These are phyloP conservation scores for Neotoma lepida DNA, from an alignment of 2,113 vertebrate species.

Conservation along the genomic window DNA sequence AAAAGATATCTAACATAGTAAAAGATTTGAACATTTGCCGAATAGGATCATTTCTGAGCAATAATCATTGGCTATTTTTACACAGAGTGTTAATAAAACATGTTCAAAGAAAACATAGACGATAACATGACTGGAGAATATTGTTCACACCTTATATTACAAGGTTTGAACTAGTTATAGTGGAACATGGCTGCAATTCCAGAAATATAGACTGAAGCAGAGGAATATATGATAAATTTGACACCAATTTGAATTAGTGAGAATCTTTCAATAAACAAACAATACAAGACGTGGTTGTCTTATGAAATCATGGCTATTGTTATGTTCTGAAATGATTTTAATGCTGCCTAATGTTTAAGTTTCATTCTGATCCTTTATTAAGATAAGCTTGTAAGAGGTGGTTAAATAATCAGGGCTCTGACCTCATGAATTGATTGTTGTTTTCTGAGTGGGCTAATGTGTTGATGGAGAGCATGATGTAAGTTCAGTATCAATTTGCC, in stretches of 20 bases:
- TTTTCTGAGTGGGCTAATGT: not conserved
- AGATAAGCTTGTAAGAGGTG: not conserved
- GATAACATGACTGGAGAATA: not conserved
- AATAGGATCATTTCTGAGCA: not conserved
- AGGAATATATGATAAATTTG: not conserved
- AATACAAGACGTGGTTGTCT: not conserved
- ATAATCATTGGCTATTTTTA: not conserved
- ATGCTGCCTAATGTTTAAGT: not conserved
- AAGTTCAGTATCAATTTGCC: accelerated
- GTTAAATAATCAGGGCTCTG: not conserved
- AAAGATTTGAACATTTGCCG: not conserved
- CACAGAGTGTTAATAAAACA: not conserved
- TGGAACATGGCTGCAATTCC: not conserved
- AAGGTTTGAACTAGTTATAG: not conserved
- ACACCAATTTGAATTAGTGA: not conserved
- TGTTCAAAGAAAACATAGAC: not conserved
- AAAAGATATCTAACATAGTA: not conserved
- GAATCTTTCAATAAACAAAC: not conserved
- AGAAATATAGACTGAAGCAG: not conserved
- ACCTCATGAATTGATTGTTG: not conserved
- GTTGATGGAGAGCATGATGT: not conserved
- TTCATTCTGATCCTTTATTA: not conserved
- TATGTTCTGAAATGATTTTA: not conserved
- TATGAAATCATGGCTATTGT: not conserved
- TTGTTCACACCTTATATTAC: not conserved